Evolutionary conservation across 2,888 invertebrate genomes (phyloP), one percentile per base, ranked within the genome.

Genomic region (Parelbella ahira): DNA sequence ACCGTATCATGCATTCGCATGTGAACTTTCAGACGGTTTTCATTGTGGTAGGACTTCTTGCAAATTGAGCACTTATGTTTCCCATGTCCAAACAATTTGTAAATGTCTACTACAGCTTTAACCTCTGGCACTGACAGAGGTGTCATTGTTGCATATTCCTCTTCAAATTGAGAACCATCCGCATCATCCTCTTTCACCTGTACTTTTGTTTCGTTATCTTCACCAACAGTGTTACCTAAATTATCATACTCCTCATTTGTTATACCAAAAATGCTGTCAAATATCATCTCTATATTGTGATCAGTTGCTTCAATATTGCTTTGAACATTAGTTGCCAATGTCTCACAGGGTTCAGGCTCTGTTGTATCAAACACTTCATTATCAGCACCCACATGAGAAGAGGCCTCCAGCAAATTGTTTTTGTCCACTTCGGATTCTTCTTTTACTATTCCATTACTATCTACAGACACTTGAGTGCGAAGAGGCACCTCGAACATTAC

Each of bases 1-100:
- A 81, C 86, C 69, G 65, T 71, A 53, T 82, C 77, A 70, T 86
- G 86, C 77, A 81, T 82, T 9, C 81, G 60, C 50, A 60, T 60
- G 56, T 86, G 86, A 9, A 59, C 37, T 7, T 61, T 66, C 33
- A 75, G 52, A 6, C 70, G 58, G 11, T 63, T 62, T 11, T 75
- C 70, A 58, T 56, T 72, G 28, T 56, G 54, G 51, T 68, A 80
- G 2, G 61, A 48, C 27, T 72, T 77, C n/a, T 60, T 59, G 47
- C 86, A 86, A 11, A 67, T 47, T 5, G 58, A 41, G 55, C 86
- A 86, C 6, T 54, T 53, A 44, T 58, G 60, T 36, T 65, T 68
- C 2, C 83, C 83, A 3, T 51, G 50, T 21, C 68, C 63, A 20
- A 66, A 71, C 54, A 66, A 53, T 54, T 77, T 78, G 28, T 68